A percentile compares a stretch with the other conserved stretches of the same genome.
phyloP scores from a whole-genome alignment of 2,113 vertebrate species.

The Hystrix brachyura region DNA sequence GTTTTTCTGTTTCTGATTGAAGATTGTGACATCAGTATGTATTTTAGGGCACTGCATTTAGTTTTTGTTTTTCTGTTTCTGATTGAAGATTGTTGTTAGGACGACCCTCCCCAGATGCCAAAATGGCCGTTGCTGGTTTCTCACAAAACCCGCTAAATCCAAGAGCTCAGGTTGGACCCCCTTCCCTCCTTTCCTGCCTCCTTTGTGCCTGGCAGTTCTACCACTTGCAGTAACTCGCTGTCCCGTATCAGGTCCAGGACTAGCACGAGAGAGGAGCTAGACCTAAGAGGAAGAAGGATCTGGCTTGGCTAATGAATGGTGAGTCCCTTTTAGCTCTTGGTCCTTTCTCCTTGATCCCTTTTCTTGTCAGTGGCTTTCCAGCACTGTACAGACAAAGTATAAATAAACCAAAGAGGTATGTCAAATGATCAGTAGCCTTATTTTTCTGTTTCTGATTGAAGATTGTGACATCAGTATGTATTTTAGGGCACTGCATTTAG shows the following conservation, averaged over 20 bases:
- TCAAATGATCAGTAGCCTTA: background rate
- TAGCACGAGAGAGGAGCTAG: background rate
- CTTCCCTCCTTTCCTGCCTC: background rate
- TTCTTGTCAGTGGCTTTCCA: background rate
- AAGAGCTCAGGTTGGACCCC: background rate
- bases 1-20: slow-evolving; percentile 42
- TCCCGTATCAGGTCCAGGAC: background rate
- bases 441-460: slow-evolving; percentile 43
- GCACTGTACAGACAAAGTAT: background rate
- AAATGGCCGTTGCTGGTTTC: too few species aligned
- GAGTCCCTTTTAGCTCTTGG: background rate
- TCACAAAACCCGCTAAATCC: too few species aligned
- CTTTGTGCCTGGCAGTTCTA: background rate
- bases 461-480: background rate
- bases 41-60: background rate
- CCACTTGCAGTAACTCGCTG: background rate
- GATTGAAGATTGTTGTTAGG: too few species aligned
- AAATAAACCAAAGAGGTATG: background rate
- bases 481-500: background rate
- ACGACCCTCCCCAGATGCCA: too few species aligned
- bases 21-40: background rate
- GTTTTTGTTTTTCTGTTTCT: too few species aligned
- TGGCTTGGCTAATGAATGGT: background rate
- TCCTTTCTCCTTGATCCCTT: background rate
- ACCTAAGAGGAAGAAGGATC: background rate